Conservation (phyloP, 2,888 invertebrate species). For the Rhagonycha lutea region DNA sequence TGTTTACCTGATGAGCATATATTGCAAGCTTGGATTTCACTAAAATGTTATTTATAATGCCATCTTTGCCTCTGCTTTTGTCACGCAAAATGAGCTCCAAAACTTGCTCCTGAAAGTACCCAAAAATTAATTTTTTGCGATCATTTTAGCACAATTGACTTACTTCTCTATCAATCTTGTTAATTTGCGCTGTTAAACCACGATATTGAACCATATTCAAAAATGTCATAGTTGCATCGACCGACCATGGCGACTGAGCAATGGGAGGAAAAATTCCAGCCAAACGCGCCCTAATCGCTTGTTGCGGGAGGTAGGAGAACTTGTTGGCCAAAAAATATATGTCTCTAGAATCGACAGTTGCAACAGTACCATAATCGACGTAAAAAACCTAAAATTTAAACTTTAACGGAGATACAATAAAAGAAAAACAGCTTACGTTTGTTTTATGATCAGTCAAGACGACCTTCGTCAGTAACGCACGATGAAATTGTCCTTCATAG, state of each 20-base stretch:
- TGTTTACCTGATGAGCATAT: constrained; percentile 43
- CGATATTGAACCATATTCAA: constrained; percentile 50
- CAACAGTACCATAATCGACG: constrained; percentile 64
- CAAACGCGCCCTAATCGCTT: constrained; percentile 59
- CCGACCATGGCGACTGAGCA: constrained; percentile 57
- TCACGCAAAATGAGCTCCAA: constrained; percentile 58
- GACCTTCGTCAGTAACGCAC: constrained; percentile 57
- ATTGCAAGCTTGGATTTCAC: constrained; percentile 58
- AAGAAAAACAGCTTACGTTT: constrained; percentile 47
- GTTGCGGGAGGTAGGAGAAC: constrained; percentile 57
- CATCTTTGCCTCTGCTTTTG: constrained; percentile 55
- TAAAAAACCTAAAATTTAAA: constrained; percentile 56
- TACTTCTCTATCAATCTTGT: constrained; percentile 41
- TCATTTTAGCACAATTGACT: constrained; percentile 4
- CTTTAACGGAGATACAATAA: not conserved
- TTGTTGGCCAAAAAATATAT: constrained; percentile 51
- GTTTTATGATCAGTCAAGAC: constrained; percentile 54
- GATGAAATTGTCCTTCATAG: constrained; percentile 59
- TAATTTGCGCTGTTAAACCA: constrained; percentile 54
- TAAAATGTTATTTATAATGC: constrained; percentile 58
- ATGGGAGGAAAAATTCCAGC: constrained; percentile 55
- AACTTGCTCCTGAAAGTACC: constrained; percentile 24
- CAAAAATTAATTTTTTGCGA: not conserved
- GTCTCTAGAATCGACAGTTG: constrained; percentile 46
- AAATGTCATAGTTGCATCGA: constrained; percentile 53